Percentiles rank a stretch among this genome's conserved stretches.
These are phyloP conservation scores for Pachliopta kotzebuea DNA, from an alignment of 2,888 invertebrate genomes.

Conservation along the genomic window DNA sequence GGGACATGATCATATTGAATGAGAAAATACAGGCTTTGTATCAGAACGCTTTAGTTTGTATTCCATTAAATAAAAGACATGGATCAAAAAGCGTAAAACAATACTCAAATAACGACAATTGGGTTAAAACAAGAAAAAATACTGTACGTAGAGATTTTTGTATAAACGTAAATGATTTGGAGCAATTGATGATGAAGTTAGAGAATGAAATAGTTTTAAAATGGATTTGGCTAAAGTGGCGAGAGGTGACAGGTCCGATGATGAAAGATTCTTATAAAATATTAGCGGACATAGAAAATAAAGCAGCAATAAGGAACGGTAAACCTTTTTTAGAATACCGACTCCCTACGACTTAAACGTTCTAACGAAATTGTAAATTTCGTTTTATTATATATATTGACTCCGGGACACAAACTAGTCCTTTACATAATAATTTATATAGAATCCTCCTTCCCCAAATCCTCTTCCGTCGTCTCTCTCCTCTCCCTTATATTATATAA, in stretches of 20 bases:
- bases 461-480: no score
- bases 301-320: conserved; percentile 84
- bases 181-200: conserved; percentile 77
- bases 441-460: no score
- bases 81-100: conserved; percentile 31
- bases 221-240: conserved; percentile 85
- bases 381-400: not conserved
- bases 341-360: not conserved
- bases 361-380: not conserved
- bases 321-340: conserved; percentile 29
- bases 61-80: conserved; percentile 51
- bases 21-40: conserved; percentile 81
- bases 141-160: conserved; percentile 52
- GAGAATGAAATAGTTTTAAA: conserved; percentile 70
- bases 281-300: conserved; percentile 81
- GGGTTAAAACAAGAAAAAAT: conserved; percentile 23
- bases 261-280: conserved; percentile 77
- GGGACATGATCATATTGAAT: conserved; percentile 46
- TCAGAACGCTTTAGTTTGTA: conserved; percentile 77
- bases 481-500: no score
- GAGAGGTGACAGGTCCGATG: conserved; percentile 80
- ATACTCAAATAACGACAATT: not conserved
- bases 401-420: not conserved
- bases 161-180: conserved; percentile 82
- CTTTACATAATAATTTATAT: no score